Conservation (phyloP, 2,888 invertebrate species). For the Gandaritis pyraliata region DNA sequence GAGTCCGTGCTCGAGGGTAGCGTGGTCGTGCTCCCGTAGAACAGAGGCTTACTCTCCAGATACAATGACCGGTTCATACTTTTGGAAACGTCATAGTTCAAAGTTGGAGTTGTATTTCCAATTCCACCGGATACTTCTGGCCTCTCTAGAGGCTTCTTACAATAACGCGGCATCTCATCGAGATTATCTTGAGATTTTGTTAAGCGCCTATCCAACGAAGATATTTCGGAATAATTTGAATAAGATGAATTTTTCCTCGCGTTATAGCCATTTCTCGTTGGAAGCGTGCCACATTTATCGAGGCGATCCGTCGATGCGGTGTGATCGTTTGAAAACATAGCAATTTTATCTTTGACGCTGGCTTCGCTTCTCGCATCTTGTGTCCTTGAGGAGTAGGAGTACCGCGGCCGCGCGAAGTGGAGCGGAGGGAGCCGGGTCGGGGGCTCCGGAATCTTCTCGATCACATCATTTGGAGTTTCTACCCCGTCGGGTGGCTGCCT, state of each 20-base stretch:
- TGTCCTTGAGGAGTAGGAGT: slow-evolving; percentile 82
- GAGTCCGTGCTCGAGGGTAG: slow-evolving; percentile 64
- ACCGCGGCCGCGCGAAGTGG: slow-evolving; percentile 59
- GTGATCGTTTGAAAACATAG: slow-evolving; percentile 90
- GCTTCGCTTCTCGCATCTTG: slow-evolving; percentile 92
- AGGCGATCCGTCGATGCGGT: slow-evolving; percentile 69
- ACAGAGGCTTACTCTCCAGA: slow-evolving; percentile 67
- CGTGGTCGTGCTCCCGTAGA: slow-evolving; percentile 77
- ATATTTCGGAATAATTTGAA: slow-evolving; percentile 65
- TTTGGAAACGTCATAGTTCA: slow-evolving; percentile 53
- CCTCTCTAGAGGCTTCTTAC: slow-evolving; percentile 68
- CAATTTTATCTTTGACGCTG: slow-evolving; percentile 93
- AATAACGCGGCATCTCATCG: slow-evolving; percentile 76
- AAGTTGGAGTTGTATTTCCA: slow-evolving; percentile 59
- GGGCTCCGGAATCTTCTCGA: slow-evolving; percentile 82
- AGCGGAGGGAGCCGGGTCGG: slow-evolving; percentile 70
- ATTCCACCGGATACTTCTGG: slow-evolving; percentile 82
- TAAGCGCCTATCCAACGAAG: slow-evolving; percentile 73
- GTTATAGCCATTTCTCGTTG: slow-evolving; percentile 59
- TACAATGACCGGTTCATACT: slow-evolving; percentile 49
- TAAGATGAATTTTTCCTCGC: slow-evolving; percentile 65
- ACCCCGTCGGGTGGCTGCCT: slow-evolving; percentile 93
- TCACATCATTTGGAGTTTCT: slow-evolving; percentile 89
- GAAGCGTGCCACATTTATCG: slow-evolving; percentile 75
- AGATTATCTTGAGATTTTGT: slow-evolving; percentile 81